phyloP scores from a whole-genome alignment of 1,140 invertebrate species.

The Pachyrhynchus sulphureomaculatus region DNA sequence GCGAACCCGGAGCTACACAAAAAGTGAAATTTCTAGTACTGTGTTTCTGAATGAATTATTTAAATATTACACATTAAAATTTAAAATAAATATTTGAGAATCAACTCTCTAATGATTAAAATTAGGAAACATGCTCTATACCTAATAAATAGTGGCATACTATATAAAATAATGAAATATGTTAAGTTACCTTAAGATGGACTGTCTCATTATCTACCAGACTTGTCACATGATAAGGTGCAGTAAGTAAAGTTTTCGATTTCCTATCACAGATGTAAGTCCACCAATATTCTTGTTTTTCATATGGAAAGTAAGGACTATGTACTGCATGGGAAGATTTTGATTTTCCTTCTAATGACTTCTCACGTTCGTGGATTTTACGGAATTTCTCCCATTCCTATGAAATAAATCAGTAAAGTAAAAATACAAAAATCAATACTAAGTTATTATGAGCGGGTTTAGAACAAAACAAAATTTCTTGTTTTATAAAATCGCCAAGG shows the following conservation, averaged over 20 bases:
- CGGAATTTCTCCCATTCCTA: conserved; percentile 61
- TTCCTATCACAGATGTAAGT: conserved; percentile 96
- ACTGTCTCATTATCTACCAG: conserved; percentile 80
- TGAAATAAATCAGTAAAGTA: background rate
- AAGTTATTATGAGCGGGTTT: no score
- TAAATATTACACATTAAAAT: no score
- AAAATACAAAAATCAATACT: background rate
- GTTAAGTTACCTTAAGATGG: conserved; percentile 68
- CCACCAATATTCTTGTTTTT: conserved; percentile 99
- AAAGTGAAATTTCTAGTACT: no score
- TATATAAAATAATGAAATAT: no score
- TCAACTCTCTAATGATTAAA: no score
- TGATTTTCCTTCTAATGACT: conserved; percentile 87
- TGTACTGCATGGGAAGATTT: conserved; percentile 92
- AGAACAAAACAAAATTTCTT: no score
- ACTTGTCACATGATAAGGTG: conserved; percentile 88
- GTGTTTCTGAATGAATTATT: no score
- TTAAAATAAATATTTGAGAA: no score
- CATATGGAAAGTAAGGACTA: conserved; percentile 92
- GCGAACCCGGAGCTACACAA: no score
- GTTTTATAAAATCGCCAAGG: no score
- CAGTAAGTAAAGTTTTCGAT: conserved; percentile 82
- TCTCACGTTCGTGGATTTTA: conserved; percentile 77
- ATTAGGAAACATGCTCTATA: no score
- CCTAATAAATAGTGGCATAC: no score